Evolutionary conservation across 2,797 vertebrate genomes (phyloP), one percentile per base, ranked within the genome.

Genomic region (Hippopotamyrus pictus): DNA sequence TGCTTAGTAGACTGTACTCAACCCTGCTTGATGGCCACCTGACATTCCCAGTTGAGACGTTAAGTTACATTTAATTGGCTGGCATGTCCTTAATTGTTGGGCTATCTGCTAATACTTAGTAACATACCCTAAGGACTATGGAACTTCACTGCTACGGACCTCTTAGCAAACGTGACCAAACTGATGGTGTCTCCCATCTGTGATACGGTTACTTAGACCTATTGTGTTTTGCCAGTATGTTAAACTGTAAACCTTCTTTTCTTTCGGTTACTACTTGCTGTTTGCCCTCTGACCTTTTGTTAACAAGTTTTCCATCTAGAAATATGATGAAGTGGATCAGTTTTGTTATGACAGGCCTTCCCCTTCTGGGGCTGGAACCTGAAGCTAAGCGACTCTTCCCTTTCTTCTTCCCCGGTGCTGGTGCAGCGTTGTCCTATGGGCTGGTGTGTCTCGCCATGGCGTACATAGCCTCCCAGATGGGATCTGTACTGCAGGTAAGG

Each of bases 371-470:
- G 0, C 9, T 51, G 41, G 82, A 51, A 48, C 19, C 8, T 29
- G 82, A n/a, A 25, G n/a, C 44, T 84, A 29, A 84, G 19, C 5
- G n/a, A 1, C 19, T 14, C 14, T 59, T 84, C 1, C 1, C 5
- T 57, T 62, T 59, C 53, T 44, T 53, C 44, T 33, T 46, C 92
- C 22, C 92, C 51, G 93, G 90, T 93, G 90, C 92, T 11, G 9
- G 17, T 57, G 51, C 85, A 98, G 98, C 97, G 29, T 91, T 97
- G 89, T 95, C 91, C 29, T 98, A 98, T 3, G 98, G 98, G 2
- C 92, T 98, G 2, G 93, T 98, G 69, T 98, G 98, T 94, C 94
- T 98, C 76, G 97, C 96, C 37, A 98, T 98, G 97, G 97, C 97
- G n/a, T 98, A 97, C 91, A 0, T 98, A 1, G 97, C 98, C 89